Base-by-base conservation (phyloP, 2,797 vertebrate genomes). In the Carapus acus region DNA sequence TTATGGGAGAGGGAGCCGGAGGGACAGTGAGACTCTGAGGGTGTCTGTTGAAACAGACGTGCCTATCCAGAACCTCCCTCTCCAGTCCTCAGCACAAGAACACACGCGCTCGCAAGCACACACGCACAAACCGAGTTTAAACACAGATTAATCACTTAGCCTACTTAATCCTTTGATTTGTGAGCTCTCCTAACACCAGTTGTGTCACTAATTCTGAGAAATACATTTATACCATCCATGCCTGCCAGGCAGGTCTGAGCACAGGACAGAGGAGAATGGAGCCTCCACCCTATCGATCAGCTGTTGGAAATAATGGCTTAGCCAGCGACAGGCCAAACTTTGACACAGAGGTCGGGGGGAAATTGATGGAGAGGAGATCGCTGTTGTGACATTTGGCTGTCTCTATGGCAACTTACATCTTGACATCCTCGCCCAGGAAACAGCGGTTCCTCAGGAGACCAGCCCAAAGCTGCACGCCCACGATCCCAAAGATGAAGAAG, bases 401-500 rank as follows among this genome's bases (percentile, higher is more conserved):
- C 65, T 48, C 71, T 56, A 65, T 62, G 49, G 67, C 22, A 60
- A 87, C 89, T 84, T 73, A 97, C 95, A 67, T 92, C 76, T 84
- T 92, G 23, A 94, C 77, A 22, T 91, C 76, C 54, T 90, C 91
- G 69, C 93, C 91, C 54, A 96, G 88, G 85, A 98, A 98, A 74
- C 94, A 97, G 43, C 94, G 88, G 84, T 97, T 96, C 58, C 94
- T 88, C 62, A 97, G 89, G 36, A 97, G 87, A 48, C 94, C 94
- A 0, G 94, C 93, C 94, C 94, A 97, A 54, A 97, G 90, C 88
- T 97, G 94, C 36, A 97, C 94, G 0, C 94, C 94, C 0, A 97
- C 92, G 1, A 97, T 94, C 52, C 94, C 94, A 0, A 97, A 97
- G 82, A 97, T 96, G 87, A 97, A 97, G 86, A 97, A 97, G 73